phyloP scores from a whole-genome alignment of 2,113 vertebrate genomes.

The Motacilla alba region DNA sequence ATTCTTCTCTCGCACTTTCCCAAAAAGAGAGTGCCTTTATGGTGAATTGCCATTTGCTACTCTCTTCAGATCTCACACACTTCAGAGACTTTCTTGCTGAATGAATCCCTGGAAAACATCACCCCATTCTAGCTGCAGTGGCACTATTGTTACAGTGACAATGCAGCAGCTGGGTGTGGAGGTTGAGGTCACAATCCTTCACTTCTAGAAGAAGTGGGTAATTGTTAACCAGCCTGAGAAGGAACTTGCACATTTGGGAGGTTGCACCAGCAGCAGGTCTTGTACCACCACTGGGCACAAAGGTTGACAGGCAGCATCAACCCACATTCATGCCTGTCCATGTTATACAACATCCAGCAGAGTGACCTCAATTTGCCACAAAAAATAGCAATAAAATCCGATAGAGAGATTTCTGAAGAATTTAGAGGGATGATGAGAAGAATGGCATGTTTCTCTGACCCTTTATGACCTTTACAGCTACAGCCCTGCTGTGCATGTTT shows the following conservation, averaged over 20 bases:
- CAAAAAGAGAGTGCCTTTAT: neutral
- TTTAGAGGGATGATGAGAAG: neutral
- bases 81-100: neutral
- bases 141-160: neutral
- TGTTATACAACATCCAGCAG: neutral
- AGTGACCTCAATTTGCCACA: neutral
- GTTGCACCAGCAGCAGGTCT: neutral
- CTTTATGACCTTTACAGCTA: neutral
- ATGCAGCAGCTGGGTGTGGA: neutral
- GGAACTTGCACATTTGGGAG: neutral
- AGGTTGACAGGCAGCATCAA: neutral
- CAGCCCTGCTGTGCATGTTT: neutral
- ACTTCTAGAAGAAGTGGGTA: neutral
- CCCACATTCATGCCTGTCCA: rapidly evolving
- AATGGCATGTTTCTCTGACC: neutral
- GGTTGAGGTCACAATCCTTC: neutral
- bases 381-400: neutral
- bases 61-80: neutral
- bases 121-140: neutral
- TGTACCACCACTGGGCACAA: neutral
- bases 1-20: neutral
- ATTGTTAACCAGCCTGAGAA: neutral
- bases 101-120: neutral
- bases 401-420: conserved; percentile 6
- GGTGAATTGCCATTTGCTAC: neutral